Evolutionary conservation across 2,888 invertebrate species (phyloP), one percentile per base, ranked within the genome.

Genomic region (Buathra laborator): DNA sequence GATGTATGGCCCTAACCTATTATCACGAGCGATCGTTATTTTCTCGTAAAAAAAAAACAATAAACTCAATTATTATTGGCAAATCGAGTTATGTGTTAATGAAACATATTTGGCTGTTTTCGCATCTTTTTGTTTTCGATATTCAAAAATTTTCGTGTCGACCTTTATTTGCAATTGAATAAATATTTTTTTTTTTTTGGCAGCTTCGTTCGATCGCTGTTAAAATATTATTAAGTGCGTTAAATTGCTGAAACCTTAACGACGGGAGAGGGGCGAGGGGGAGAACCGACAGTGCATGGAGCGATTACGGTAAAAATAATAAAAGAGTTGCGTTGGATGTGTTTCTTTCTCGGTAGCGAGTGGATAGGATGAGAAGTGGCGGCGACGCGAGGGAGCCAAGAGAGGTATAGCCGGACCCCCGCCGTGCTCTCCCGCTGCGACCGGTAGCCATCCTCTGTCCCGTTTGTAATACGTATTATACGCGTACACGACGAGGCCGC

Each of bases 391-490:
- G 79, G 84, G 79, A 83, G 64, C 80, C 72, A 53, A 53, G 77
- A 74, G 80, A 78, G 79, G 7, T 37, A 37, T 37, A 37, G 62
- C 79, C 75, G 90, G 92, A 92, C 93, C 93, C 93, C 93, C 92
- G 93, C 90, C 90, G 93, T 89, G 93, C 89, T 92, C 93, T 93
- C 94, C 94, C 91, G 93, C 93, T 93, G 94, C 91, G 94, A 93
- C 93, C 94, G 91, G 94, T 93, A 93, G 94, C 94, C 91, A 93
- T 93, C 92, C 91, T 92, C 93, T 93, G 93, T 93, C 93, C 92
- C 92, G 92, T 93, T 92, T 91, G 92, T 92, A 92, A 93, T 93
- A 91, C 89, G 90, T 89, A 90, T 90, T 90, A 90, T 88, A 89
- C 86, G 77, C 86, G 72, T 86, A 81, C 81, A 78, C 59, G 68